Base-by-base conservation (phyloP, 2,113 vertebrate species). In the Chionis minor region DNA sequence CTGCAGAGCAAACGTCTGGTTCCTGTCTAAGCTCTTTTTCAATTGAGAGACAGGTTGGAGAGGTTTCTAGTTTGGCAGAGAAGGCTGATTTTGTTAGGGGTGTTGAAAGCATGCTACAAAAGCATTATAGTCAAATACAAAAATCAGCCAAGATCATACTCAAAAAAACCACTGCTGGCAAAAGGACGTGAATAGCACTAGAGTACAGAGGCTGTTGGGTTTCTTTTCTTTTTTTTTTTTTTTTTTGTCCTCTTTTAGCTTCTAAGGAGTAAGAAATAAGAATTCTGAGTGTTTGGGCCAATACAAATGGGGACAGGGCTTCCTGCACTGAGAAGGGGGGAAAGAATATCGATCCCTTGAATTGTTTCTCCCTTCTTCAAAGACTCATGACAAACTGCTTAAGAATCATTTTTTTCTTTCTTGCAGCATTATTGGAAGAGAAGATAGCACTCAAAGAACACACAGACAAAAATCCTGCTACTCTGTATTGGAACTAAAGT, bases 1-100 rank as follows among this genome's bases (percentile, higher is more conserved):
- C 89, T 82, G 91, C 81, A 96, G 91, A 96, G 66, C 0, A 7
- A 96, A 96, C 24, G 7, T 59, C 91, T 91, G 89, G 84, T 89
- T 95, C 93, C 93, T 94, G 93, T 96, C 61, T 94, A 87, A 96
- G 84, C 66, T 96, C 89, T 92, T 95, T 92, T 96, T 94, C 89
- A 89, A 67, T 91, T 95, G 77, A 96, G 66, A 86, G 90, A 75
- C 86, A 79, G 84, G 94, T 94, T 94, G 94, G 91, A 96, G 70
- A 65, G 56, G 81, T 52, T 81, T 82, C 51, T 71, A 84, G 83
- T 84, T 92, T 67, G 62, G 47, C 87, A 91, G 93, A 87, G 81
- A 75, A 75, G 93, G 71, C 42, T 56, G 24, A 47, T 51, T 73
- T 73, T 65, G 67, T 49, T 96, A 74, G 73, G 54, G 55, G 16